Evolutionary conservation across 2,888 invertebrate genomes (phyloP), one percentile per base, ranked within the genome.

Genomic region (Aradus depressus): DNA sequence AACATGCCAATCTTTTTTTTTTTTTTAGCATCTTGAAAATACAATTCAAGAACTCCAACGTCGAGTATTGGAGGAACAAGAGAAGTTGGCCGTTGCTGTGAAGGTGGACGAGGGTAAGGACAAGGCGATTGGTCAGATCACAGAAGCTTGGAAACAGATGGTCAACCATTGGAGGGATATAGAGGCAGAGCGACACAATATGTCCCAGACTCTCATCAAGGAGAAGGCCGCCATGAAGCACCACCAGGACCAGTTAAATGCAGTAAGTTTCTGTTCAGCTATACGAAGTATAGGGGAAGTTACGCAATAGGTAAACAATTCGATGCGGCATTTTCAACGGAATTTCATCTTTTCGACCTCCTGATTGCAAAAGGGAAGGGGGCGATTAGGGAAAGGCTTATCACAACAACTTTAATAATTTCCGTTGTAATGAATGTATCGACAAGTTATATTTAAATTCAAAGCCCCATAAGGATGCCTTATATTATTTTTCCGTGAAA

Each of bases 71-170:
- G 85, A 87, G 59, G 79, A 83, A 60, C 84, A 87, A 64, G 84
- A 88, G 64, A 81, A 81, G 60, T 65, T 88, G 23, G 82, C 86
- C 0, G 84, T 87, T 1, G 87, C 87, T 1, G 66, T 86, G 4
- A 76, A 79, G 65, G 81, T 87, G 0, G 87, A 88, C 65, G 75
- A 77, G 50, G 75, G 80, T 0, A 88, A 88, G 64, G 86, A 86
- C 61, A 67, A 71, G 1, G 79, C 82, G 0, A 77, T 88, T 49
- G 62, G 69, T 3, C 79, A 77, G 60, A 74, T 83, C 35, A 75
- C 79, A 50, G 75, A 75, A 12, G 77, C 80, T 0, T 80, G 80
- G 73, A 69, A 76, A 14, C 74, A 73, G 62, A 71, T 73, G 28
- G 64, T 65, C 1, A 51, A 58, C 3, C 67, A 66, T 53, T 63